These are phyloP conservation scores for Drosophila yooni DNA, from an alignment of 2,888 invertebrate species.

Conservation along the genomic window DNA sequence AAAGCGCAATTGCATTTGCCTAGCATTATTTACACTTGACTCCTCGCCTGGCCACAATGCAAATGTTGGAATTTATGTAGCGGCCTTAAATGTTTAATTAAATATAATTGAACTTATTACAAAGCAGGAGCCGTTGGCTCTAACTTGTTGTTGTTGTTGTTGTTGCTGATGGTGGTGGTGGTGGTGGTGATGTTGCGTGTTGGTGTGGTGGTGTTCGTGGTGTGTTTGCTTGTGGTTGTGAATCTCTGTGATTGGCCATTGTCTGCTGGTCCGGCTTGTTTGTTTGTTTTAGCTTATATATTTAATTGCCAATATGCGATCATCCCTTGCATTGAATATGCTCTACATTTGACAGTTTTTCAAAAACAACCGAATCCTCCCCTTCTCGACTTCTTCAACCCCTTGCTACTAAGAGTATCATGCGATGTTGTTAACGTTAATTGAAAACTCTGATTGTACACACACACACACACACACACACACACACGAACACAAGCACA, in stretches of 20 bases:
- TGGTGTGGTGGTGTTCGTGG: constrained; percentile 10
- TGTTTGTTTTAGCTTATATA: constrained; percentile 9
- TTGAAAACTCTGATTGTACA: constrained; percentile 73
- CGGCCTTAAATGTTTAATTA: constrained; percentile 83
- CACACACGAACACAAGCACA: constrained; percentile 16
- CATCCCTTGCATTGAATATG: constrained; percentile 7
- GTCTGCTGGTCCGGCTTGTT: constrained; percentile 1
- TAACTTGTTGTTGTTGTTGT: constrained; percentile 35
- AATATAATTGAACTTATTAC: constrained; percentile 78
- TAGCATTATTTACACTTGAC: constrained; percentile 66
- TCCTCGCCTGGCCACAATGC: constrained; percentile 60
- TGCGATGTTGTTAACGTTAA: constrained; percentile 61
- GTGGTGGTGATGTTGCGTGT: constrained; percentile 2
- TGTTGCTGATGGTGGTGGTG: constrained; percentile 26
- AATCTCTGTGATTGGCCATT: constrained; percentile 36
- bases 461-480: constrained; percentile 25
- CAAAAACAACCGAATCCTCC: background rate
- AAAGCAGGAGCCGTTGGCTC: constrained; percentile 35
- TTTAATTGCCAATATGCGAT: constrained; percentile 36
- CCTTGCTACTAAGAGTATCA: constrained; percentile 26
- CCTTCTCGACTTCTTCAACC: too few relatives aligned
- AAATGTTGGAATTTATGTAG: constrained; percentile 82
- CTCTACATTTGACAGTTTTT: constrained; percentile 32
- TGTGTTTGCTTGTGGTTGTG: constrained; percentile 34
- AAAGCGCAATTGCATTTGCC: constrained; percentile 39